These are phyloP conservation scores for Hylyphantes graminicola DNA, from an alignment of 1,140 invertebrate genomes.

Conservation along the genomic window DNA sequence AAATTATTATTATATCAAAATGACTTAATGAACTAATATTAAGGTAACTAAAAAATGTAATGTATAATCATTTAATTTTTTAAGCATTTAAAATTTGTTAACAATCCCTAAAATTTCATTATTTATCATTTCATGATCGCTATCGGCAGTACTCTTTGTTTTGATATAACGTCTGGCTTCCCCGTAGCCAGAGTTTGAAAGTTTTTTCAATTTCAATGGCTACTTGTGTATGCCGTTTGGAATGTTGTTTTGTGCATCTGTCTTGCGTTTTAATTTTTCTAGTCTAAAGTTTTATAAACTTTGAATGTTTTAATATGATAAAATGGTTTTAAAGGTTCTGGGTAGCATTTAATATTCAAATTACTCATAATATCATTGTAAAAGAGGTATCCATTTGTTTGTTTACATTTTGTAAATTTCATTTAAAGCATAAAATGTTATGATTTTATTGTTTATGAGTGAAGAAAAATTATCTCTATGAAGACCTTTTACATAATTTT, in stretches of 20 bases:
- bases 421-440: no score
- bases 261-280: conserved; percentile 14
- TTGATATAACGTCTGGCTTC: conserved; percentile 46
- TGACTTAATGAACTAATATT: no score
- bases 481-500: not conserved
- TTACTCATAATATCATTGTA: not conserved
- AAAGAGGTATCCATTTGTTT: conserved; percentile 16
- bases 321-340: conserved; percentile 31
- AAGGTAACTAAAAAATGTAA: no score
- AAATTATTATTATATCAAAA: not conserved
- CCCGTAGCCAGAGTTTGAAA: conserved; percentile 52
- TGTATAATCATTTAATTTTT: no score
- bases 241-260: conserved; percentile 40
- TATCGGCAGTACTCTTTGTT: conserved; percentile 4
- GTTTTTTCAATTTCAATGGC: conserved; percentile 55
- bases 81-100: no score
- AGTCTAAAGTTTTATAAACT: not conserved
- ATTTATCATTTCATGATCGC: not conserved
- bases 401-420: conserved; percentile 44
- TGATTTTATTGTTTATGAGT: not conserved
- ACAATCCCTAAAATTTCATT: not conserved
- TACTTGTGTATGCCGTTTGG: conserved; percentile 41
- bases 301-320: conserved; percentile 6
- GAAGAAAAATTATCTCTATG: not conserved
- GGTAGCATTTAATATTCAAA: conserved; percentile 20